Evolutionary conservation across 2,888 invertebrate species (phyloP), one percentile per base, ranked within the genome.

Genomic region (Polyommatus iphigenia): DNA sequence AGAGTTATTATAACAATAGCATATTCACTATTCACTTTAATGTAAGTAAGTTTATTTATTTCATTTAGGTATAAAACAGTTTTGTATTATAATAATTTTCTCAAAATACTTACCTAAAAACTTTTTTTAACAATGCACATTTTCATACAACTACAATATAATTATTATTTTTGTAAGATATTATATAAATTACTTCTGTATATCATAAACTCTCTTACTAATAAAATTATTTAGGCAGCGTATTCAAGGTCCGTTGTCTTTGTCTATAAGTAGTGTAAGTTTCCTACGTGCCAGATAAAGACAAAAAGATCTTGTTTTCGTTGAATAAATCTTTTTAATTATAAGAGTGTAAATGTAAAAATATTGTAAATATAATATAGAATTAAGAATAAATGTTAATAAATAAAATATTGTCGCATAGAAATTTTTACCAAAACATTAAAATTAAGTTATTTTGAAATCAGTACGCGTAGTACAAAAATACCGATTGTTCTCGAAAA

Each of bases 341-440:
- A 0, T 18, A 54, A 15, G 54, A 18, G 54, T 18, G 54, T 41
- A 50, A 36, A 75, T 62, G 76, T 67, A 79, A 57, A 77, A 77
- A 78, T 78, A 79, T 72, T 78, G 77, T 79, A 79, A 77, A 79
- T 79, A 80, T 76, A 67, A 32, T 10, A 73, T 73, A 73, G 36
- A 6, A 72, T 41, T 41, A 41, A 50, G 13, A 15, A 13, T 24
- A 46, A 73, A 73, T 73, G 73, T 73, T 73, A 41, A 73, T 72
- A 73, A 20, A 73, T n/a, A 73, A 13, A 20, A 24, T 46, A 46
- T 20, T 46, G 46, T 73, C 46, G 46, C 15, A 73, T 73, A 73
- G 86, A 84, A 85, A 83, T 80, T 83, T 80, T 81, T 79, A 75
- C 83, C 84, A 80, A 81, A 81, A 77, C 57, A 36, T 73, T 77